A percentile compares a stretch with the other conserved stretches of the same genome.
Conservation (phyloP, 2,888 invertebrate species). For the Belgica antarctica region DNA sequence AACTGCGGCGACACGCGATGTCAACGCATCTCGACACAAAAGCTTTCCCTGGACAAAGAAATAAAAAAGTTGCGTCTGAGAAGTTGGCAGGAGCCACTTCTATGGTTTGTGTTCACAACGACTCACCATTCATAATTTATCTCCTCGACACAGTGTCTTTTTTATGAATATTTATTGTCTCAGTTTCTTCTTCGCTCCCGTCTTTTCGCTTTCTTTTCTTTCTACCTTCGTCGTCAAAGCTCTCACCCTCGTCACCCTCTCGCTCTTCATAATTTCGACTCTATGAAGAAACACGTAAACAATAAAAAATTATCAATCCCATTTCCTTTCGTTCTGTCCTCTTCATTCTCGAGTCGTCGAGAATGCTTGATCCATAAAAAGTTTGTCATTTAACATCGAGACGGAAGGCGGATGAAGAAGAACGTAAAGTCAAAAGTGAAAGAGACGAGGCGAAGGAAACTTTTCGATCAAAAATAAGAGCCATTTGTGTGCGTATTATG, state of each 20-base stretch:
- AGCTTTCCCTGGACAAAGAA: too few species aligned
- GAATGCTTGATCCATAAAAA: conserved; percentile 13
- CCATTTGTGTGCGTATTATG: not conserved
- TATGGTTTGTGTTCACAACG: not conserved
- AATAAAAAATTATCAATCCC: conserved; percentile 43
- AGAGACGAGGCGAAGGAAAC: not conserved
- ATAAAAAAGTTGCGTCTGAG: conserved; percentile 1
- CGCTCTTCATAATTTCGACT: not conserved
- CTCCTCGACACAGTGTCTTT: not conserved
- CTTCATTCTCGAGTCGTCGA: not conserved
- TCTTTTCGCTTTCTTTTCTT: not conserved
- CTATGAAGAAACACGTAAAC: conserved; percentile 14
- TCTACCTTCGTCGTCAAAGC: too few species aligned
- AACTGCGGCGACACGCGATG: too few species aligned
- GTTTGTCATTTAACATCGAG: not conserved
- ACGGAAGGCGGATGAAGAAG: not conserved
- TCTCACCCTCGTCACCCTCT: not conserved
- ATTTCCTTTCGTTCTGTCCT: not conserved
- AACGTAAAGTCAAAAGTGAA: not conserved
- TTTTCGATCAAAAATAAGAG: not conserved
- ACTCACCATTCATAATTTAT: conserved; percentile 22
- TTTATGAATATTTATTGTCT: conserved; percentile 1
- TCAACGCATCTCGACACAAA: too few species aligned
- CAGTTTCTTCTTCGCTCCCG: not conserved
- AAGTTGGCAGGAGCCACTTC: conserved; percentile 20